Conservation (phyloP, 2,113 vertebrate genomes). For the Alligator mississippiensis region DNA sequence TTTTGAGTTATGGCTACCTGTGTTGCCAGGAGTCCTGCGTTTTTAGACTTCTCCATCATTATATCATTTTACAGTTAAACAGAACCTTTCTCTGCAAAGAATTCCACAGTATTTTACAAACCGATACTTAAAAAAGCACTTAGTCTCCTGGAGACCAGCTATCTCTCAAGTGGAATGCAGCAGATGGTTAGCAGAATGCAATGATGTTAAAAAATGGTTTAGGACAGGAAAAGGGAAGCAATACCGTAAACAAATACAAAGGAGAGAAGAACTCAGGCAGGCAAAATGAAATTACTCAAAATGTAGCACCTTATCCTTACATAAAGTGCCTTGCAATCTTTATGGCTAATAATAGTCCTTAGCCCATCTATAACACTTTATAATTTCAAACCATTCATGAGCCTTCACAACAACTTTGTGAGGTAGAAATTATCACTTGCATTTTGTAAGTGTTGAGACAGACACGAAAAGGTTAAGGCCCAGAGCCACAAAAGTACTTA, state of each 20-base stretch:
- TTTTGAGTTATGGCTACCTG: not conserved
- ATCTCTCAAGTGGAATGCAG: not conserved
- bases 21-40: not conserved
- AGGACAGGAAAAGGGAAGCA: not conserved
- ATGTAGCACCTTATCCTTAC: not conserved
- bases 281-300: not conserved
- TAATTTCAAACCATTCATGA: constrained; percentile 52
- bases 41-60: not conserved
- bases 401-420: constrained; percentile 26
- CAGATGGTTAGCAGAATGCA: not conserved
- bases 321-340: constrained; percentile 28
- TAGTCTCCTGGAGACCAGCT: not conserved
- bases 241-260: not conserved
- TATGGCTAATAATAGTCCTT: constrained; percentile 56
- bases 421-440: constrained; percentile 62
- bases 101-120: not conserved
- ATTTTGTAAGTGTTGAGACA: constrained; percentile 44
- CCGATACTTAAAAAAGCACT: not conserved
- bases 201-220: constrained; percentile 16
- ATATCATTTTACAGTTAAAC: not conserved
- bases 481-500: constrained; percentile 47
- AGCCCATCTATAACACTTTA: constrained; percentile 1
- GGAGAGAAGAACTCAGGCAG: not conserved
- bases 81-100: rapidly evolving
- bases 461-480: constrained; percentile 32